Evolutionary conservation across 2,888 invertebrate species (phyloP).

Genomic region (Eristalis arbustorum): DNA sequence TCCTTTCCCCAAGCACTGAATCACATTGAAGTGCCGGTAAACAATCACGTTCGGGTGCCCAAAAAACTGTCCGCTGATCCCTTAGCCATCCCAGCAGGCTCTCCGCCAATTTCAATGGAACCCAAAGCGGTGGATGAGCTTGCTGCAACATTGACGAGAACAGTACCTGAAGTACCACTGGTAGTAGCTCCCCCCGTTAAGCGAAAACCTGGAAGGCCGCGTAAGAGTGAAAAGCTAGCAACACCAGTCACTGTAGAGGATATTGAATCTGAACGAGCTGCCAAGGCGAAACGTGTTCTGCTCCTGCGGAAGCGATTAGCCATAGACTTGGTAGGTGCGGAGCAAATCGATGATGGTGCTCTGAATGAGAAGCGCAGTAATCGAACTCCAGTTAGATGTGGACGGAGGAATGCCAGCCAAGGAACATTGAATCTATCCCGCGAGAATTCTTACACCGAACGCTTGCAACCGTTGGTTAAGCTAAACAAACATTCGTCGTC

Average conservation of each 20-base stretch:
- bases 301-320: constrained; percentile 77
- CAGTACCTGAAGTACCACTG: constrained; percentile 73
- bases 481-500: constrained; percentile 47
- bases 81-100: constrained; percentile 50
- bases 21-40: constrained; percentile 53
- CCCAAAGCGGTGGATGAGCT: constrained; percentile 50
- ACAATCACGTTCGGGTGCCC: constrained; percentile 56
- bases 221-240: constrained; percentile 75
- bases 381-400: constrained; percentile 74
- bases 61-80: constrained; percentile 56
- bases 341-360: constrained; percentile 67
- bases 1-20: constrained; percentile 38
- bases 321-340: constrained; percentile 77
- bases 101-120: constrained; percentile 22
- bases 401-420: constrained; percentile 75
- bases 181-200: constrained; percentile 74
- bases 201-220: constrained; percentile 79
- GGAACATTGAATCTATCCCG: constrained; percentile 47
- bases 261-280: constrained; percentile 58
- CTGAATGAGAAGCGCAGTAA: constrained; percentile 71
- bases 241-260: background rate
- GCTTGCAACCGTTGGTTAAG: constrained; percentile 33
- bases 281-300: constrained; percentile 77
- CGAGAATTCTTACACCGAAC: constrained; percentile 41
- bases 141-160: constrained; percentile 52